Percentiles rank a stretch among this genome's conserved stretches.
Evolutionary conservation across 1,140 invertebrate genomes (phyloP).

Genomic region (Steinernema khuongi): DNA sequence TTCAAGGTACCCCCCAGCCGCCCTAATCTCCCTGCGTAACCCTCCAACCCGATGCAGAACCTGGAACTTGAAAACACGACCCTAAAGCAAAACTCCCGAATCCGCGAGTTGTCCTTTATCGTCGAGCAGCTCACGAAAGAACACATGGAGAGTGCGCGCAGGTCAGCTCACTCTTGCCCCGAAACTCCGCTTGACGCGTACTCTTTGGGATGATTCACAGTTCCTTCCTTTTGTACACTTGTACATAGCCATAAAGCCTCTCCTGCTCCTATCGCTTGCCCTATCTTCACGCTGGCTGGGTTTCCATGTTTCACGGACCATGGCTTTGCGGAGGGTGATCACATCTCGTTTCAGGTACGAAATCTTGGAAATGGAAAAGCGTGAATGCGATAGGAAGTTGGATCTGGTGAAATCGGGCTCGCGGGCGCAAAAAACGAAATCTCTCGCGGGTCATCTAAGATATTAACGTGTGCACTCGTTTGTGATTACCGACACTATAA

Average conservation of each 20-base stretch:
- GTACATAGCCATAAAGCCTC: neutral
- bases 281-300: neutral
- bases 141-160: neutral
- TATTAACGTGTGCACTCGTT: too few species aligned
- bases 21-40: neutral
- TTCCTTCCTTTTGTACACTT: conserved; percentile 1
- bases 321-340: neutral
- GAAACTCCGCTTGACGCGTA: neutral
- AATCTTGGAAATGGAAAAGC: neutral
- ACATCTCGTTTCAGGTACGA: neutral
- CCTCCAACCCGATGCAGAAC: neutral
- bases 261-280: neutral
- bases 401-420: neutral
- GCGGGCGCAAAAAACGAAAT: neutral
- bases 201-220: neutral
- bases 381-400: conserved; percentile 5
- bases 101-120: conserved; percentile 1
- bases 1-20: neutral
- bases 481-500: too few species aligned
- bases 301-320: neutral
- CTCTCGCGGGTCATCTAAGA: neutral
- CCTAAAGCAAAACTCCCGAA: neutral
- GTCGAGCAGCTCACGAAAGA: conserved; percentile 15
- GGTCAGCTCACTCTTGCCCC: neutral
- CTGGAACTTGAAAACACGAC: neutral